Conservation (phyloP, 2,888 invertebrate genomes). For the Drosophila picticornis region DNA sequence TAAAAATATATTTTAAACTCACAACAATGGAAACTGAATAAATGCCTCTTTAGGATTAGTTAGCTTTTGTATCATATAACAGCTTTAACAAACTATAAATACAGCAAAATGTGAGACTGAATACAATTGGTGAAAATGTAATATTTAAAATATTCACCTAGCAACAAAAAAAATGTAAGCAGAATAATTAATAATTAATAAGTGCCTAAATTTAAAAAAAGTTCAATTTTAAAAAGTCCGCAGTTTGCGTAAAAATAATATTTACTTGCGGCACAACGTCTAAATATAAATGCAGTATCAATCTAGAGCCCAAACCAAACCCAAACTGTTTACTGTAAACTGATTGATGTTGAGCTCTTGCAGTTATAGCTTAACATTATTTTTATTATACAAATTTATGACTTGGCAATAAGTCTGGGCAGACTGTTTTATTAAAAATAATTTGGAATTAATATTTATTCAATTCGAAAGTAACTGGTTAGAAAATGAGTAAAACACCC, state of each 20-base stretch:
- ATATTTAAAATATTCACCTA: not conserved
- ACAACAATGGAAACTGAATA: conserved; percentile 44
- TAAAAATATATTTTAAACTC: conserved; percentile 55
- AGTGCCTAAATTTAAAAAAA: not conserved
- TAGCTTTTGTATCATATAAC: not conserved
- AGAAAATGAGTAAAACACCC: not conserved
- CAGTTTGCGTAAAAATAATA: no score
- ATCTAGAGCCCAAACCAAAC: not conserved
- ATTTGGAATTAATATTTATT: not conserved
- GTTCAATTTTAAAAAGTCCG: no score
- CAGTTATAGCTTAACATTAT: not conserved
- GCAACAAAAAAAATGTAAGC: not conserved
- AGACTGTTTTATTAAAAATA: not conserved
- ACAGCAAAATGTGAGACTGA: conserved; percentile 11
- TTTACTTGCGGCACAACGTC: not conserved
- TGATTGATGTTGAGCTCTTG: not conserved
- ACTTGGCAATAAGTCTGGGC: not conserved
- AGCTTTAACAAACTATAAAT: conserved; percentile 14
- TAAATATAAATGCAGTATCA: not conserved
- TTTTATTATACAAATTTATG: not conserved
- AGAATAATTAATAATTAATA: not conserved
- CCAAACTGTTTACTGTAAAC: not conserved
- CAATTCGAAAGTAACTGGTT: not conserved
- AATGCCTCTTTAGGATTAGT: conserved; percentile 12
- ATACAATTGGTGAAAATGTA: not conserved